Conservation (phyloP, 2,888 invertebrate genomes). For the Lithophane leautieri region DNA sequence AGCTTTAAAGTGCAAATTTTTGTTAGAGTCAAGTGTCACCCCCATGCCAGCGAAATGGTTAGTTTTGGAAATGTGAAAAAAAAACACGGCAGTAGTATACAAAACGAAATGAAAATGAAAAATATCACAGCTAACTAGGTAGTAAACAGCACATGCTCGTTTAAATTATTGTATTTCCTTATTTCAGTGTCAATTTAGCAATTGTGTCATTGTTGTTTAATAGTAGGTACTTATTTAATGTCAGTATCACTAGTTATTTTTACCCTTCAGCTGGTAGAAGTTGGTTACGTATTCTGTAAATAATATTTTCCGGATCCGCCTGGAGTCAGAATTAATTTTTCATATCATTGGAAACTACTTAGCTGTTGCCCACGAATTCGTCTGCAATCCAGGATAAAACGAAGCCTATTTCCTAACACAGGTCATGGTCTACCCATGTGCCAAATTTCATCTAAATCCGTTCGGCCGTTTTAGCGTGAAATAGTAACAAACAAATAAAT, state of each 20-base stretch:
- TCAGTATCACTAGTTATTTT: constrained; percentile 16
- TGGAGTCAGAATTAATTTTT: background rate
- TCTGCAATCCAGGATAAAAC: background rate
- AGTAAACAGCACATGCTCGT: constrained; percentile 13
- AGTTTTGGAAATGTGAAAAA: too few species aligned
- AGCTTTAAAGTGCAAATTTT: too few species aligned
- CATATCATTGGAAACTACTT: background rate
- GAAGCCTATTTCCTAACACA: background rate
- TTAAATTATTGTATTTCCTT: constrained; percentile 40
- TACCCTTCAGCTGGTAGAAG: background rate
- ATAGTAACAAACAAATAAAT: background rate
- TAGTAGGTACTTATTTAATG: background rate
- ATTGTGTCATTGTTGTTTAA: constrained; percentile 24
- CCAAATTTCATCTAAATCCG: background rate
- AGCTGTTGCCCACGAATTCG: background rate
- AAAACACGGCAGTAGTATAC: too few species aligned
- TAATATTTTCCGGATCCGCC: background rate
- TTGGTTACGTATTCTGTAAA: background rate
- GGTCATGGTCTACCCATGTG: background rate
- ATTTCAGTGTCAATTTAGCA: constrained; percentile 39
- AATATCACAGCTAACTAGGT: too few species aligned
- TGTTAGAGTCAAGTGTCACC: too few species aligned
- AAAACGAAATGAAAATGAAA: too few species aligned
- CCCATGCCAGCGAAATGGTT: too few species aligned
- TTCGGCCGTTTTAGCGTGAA: background rate